These are phyloP conservation scores for Heterotis niloticus DNA, from an alignment of 2,113 vertebrate species.

Conservation along the genomic window DNA sequence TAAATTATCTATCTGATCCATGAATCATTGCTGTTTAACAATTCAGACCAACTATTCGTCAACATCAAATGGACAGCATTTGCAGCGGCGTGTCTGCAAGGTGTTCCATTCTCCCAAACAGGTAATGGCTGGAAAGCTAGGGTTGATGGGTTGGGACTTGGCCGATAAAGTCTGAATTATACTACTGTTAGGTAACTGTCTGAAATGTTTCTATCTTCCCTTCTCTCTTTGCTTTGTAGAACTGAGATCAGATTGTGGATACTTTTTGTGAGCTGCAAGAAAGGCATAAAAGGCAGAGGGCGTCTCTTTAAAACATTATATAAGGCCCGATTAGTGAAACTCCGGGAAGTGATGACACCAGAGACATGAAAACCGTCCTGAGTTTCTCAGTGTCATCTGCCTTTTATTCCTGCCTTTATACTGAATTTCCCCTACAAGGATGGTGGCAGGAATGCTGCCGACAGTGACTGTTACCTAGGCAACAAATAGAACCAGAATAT, in stretches of 20 bases:
- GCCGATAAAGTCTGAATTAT: too few relatives aligned
- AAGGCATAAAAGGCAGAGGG: neutral
- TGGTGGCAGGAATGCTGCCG: conserved; percentile 5
- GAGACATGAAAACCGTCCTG: neutral
- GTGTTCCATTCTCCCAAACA: too few relatives aligned
- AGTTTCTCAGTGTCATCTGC: conserved; percentile 6
- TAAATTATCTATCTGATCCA: too few relatives aligned
- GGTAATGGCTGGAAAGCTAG: too few relatives aligned
- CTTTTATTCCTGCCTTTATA: conserved; percentile 3
- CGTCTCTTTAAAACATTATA: neutral
- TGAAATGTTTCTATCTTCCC: too few relatives aligned
- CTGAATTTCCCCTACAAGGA: conserved; percentile 13
- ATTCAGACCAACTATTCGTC: too few relatives aligned
- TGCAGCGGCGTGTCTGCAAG: too few relatives aligned
- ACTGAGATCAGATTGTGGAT: neutral
- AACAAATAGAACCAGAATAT: conserved; percentile 12
- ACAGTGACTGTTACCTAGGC: conserved; percentile 25
- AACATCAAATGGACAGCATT: too few relatives aligned
- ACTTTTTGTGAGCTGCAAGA: neutral
- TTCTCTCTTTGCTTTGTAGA: too few relatives aligned
- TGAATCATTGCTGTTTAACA: too few relatives aligned
- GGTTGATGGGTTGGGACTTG: too few relatives aligned
- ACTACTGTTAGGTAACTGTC: too few relatives aligned
- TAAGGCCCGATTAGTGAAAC: conserved; percentile 13
- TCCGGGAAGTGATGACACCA: neutral